A percentile compares a stretch with the other conserved stretches of the same genome.
These are phyloP conservation scores for Galeopsomyia nigrocyanea DNA, from an alignment of 2,888 invertebrate genomes.

Conservation along the genomic window DNA sequence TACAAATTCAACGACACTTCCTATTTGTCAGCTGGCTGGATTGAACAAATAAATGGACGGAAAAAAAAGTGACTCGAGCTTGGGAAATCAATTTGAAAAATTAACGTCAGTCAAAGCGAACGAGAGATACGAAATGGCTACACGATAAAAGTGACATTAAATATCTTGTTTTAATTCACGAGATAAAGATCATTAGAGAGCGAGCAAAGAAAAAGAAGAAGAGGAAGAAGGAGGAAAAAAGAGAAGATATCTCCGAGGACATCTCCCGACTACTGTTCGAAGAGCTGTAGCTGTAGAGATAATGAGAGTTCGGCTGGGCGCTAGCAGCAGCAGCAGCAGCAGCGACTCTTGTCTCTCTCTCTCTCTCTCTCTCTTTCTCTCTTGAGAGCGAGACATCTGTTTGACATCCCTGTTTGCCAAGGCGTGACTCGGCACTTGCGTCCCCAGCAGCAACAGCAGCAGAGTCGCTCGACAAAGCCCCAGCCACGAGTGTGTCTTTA, in stretches of 20 bases:
- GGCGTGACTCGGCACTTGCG: conserved; percentile 69
- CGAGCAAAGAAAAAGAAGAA: not conserved
- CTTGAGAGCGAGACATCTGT: conserved; percentile 63
- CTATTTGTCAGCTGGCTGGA: not conserved
- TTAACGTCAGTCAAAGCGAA: too few relatives aligned
- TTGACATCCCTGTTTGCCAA: conserved; percentile 69
- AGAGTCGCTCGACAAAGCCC: conserved; percentile 22
- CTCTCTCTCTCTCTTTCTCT: conserved; percentile 7
- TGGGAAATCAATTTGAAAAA: too few relatives aligned
- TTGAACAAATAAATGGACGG: not conserved
- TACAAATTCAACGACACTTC: not conserved
- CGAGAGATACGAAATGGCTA: too few relatives aligned
- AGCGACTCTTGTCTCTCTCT: not conserved
- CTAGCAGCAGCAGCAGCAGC: conserved; percentile 1
- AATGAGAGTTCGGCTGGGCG: conserved; percentile 8
- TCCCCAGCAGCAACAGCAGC: conserved; percentile 29
- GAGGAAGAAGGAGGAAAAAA: conserved; percentile 16
- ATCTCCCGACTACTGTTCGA: conserved; percentile 15
- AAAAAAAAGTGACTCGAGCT: not conserved
- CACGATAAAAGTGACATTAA: conserved; percentile 18
- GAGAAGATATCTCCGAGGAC: conserved; percentile 8
- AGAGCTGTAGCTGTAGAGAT: conserved; percentile 6
- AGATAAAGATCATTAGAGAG: conserved; percentile 2
- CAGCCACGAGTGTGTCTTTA: conserved; percentile 8
- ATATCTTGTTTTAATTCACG: conserved; percentile 1